These are phyloP conservation scores for Chymomyza procnemis DNA, from an alignment of 2,888 invertebrate genomes.

Conservation along the genomic window DNA sequence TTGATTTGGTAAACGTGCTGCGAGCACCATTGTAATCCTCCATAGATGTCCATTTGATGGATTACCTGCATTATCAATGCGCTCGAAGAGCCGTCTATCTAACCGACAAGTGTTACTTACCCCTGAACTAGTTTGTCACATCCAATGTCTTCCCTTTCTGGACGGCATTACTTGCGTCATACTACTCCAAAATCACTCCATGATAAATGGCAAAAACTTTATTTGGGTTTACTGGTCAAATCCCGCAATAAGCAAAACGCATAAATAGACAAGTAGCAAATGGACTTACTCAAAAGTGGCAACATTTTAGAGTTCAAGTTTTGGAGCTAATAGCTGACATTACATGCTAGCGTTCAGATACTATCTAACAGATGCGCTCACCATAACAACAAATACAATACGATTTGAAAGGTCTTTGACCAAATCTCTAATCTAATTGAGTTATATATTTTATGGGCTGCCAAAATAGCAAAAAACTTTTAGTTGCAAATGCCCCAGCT, in stretches of 20 bases:
- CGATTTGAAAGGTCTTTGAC: not conserved
- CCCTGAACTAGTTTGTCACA: conserved; percentile 2
- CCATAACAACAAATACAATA: not conserved
- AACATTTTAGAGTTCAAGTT: not conserved
- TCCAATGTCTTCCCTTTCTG: not conserved
- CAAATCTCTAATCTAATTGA: not conserved
- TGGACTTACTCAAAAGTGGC: not conserved
- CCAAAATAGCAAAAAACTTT: not conserved
- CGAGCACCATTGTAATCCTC: not conserved
- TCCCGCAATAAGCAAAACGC: not conserved
- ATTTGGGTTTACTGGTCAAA: conserved; percentile 1
- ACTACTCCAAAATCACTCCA: not conserved
- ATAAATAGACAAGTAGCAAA: not conserved
- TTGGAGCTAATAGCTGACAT: not conserved
- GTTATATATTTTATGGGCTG: not conserved
- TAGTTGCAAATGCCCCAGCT: not conserved
- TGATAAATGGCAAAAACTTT: not conserved
- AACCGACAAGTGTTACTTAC: not conserved
- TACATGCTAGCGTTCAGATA: not conserved
- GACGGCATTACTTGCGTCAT: not conserved
- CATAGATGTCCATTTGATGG: not conserved
- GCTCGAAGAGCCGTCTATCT: not conserved
- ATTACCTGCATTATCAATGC: conserved; percentile 8
- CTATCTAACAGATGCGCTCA: not conserved
- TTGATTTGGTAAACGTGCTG: conserved; percentile 6